Percentiles rank a stretch among this genome's conserved stretches.
These are phyloP conservation scores for Regulus satrapa DNA, from an alignment of 2,113 vertebrate genomes.

Conservation along the genomic window DNA sequence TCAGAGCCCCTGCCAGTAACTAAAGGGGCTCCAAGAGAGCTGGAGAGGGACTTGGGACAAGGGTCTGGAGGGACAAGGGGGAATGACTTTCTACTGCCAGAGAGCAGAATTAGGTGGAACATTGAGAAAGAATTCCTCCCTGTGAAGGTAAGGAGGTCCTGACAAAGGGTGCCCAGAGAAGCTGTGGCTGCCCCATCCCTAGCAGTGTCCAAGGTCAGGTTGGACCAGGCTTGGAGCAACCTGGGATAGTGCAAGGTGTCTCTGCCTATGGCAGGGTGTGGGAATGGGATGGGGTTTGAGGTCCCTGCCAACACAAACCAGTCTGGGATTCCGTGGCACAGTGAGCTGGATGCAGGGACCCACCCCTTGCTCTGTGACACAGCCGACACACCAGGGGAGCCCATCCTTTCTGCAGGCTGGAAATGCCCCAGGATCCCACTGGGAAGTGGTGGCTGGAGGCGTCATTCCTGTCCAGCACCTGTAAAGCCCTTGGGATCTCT, in stretches of 20 bases:
- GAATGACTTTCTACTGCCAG: background rate
- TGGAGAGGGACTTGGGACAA: background rate
- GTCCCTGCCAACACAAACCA: background rate
- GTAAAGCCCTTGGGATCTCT: background rate
- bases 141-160: fast-evolving
- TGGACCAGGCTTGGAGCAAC: fast-evolving
- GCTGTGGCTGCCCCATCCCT: background rate
- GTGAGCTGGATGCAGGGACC: fast-evolving
- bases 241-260: fast-evolving
- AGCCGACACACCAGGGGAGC: fast-evolving
- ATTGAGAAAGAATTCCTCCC: fast-evolving
- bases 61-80: background rate
- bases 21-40: background rate
- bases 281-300: background rate
- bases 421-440: background rate
- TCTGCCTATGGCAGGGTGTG: too few species aligned
- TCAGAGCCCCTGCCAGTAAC: background rate
- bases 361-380: background rate
- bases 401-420: background rate
- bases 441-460: fast-evolving
- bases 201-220: fast-evolving
- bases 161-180: background rate
- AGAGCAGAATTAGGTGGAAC: background rate
- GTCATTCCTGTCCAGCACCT: background rate
- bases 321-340: background rate